These are phyloP conservation scores for Lithophane leautieri DNA, from an alignment of 2,888 invertebrate genomes.

Conservation along the genomic window DNA sequence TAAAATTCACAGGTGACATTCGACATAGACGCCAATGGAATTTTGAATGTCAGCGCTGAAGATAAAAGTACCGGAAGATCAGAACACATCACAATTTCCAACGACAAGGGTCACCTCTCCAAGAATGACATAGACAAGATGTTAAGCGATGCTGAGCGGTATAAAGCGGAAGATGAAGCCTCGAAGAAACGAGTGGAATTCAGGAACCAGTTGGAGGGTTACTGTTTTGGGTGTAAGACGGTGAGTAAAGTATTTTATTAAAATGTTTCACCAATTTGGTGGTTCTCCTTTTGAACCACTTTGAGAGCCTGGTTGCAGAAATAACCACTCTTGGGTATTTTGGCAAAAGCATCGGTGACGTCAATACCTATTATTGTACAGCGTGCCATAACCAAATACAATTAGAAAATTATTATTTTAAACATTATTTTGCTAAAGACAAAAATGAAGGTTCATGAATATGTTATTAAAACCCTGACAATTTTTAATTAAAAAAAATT, in stretches of 20 bases:
- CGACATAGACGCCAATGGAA: constrained; percentile 97
- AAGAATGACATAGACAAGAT: constrained; percentile 97
- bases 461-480: background rate
- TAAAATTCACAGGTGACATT: constrained; percentile 92
- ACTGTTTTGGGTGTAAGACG: constrained; percentile 91
- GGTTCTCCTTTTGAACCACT: background rate
- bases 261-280: background rate
- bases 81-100: constrained; percentile 96
- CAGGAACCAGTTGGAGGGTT: constrained; percentile 94
- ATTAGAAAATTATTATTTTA: background rate
- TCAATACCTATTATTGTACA: background rate
- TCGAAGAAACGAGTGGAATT: constrained; percentile 92
- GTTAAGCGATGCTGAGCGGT: constrained; percentile 95
- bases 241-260: constrained; percentile 67
- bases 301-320: background rate
- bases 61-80: constrained; percentile 95
- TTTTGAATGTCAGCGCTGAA: constrained; percentile 94
- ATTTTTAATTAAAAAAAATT: background rate
- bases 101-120: constrained; percentile 95
- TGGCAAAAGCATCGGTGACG: background rate
- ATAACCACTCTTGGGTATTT: background rate
- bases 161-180: constrained; percentile 93
- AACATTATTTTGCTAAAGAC: background rate
- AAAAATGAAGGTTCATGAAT: background rate
- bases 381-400: background rate